Percentiles rank a stretch among this genome's conserved stretches.
Evolutionary conservation across 2,113 vertebrate genomes (phyloP).

Genomic region (Mobula birostris): DNA sequence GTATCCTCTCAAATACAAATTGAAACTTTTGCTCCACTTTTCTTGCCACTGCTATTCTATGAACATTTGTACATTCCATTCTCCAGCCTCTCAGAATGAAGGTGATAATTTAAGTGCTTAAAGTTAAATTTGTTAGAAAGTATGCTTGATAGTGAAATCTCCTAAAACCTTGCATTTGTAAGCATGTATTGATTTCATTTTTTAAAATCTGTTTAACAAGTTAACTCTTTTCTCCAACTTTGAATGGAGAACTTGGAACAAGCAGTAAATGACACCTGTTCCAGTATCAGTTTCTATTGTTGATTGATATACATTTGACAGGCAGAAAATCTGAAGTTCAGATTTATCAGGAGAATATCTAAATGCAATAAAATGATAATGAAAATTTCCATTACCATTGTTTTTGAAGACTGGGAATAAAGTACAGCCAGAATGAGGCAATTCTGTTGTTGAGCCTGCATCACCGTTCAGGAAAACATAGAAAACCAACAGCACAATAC

Average conservation of each 20-base stretch:
- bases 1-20: not conserved
- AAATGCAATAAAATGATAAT: not conserved
- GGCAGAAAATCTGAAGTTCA: not conserved
- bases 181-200: not conserved
- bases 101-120: not conserved
- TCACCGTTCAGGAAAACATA: not conserved
- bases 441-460: not conserved
- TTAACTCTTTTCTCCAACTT: not conserved
- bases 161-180: not conserved
- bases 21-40: not conserved
- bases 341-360: not conserved
- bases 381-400: not conserved
- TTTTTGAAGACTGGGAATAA: not conserved
- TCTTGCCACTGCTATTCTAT: not conserved
- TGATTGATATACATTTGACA: not conserved
- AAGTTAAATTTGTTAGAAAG: not conserved
- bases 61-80: not conserved
- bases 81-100: not conserved
- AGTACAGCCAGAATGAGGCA: not conserved
- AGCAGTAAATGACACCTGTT: not conserved
- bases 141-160: not conserved
- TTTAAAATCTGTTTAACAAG: not conserved
- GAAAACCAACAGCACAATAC: too few relatives aligned
- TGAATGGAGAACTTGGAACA: not conserved
- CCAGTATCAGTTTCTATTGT: not conserved